Evolutionary conservation across 1,140 invertebrate genomes (phyloP), one percentile per base, ranked within the genome.

Genomic region (Platyscapa corneri): DNA sequence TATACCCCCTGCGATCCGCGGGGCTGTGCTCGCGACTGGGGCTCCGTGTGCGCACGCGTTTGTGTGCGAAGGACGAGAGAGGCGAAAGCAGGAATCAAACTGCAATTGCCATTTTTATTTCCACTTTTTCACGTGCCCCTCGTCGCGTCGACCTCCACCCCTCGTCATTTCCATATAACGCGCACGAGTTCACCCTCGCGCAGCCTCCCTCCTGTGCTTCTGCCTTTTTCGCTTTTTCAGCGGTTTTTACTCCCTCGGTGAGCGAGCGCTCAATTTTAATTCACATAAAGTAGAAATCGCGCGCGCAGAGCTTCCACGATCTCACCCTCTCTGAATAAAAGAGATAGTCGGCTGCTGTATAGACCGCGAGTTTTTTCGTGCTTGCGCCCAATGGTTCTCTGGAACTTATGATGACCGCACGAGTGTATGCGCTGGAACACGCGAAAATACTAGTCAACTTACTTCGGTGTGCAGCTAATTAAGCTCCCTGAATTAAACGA

Each of bases 41-140:
- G 42, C 42, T 5, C 42, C 91, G 90, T 87, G 84, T 87, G n/a
- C n/a, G 76, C 49, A 23, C 84, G 87, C 89, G 86, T 82, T 32
- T 60, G 64, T 60, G 32, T 46, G 49, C 75, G 49, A 77, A 34
- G 8, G 30, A 1, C 46, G 27, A 46, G 46, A 10, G 42, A 18
- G 18, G 70, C 39, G 34, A 84, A 87, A 84, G 86, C 83, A 88
- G 88, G 89, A 90, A 92, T 92, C 90, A 91, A 92, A 90, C 89
- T 90, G 89, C 92, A 90, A 92, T 92, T 91, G 90, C 90, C 89
- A 92, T 92, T 93, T 93, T 92, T 92, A 92, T 91, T 92, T 90
- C 89, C 89, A 88, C 87, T 86, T 83, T 86, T 86, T 81, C 88
- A 74, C 84, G 82, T 86, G 42, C 32, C 78, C 49, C 72, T 74